A percentile compares a stretch with the other conserved stretches of the same genome.
phyloP scores from a whole-genome alignment of 2,113 vertebrate species.

The Callocephalon fimbriatum region DNA sequence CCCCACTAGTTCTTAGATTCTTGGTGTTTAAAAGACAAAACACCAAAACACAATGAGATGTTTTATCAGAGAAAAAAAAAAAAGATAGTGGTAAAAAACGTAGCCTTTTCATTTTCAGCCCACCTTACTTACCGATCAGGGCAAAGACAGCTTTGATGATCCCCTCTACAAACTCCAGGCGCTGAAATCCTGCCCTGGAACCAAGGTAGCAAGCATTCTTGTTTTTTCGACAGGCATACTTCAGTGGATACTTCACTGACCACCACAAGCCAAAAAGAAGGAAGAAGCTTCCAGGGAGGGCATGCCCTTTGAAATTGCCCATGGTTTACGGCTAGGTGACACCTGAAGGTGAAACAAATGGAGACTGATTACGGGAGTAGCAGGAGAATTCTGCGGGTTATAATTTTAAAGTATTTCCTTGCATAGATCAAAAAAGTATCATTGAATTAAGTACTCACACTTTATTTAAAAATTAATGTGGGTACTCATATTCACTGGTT shows the following conservation, averaged over 20 bases:
- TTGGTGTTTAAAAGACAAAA: not conserved
- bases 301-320: slow-evolving; percentile 95
- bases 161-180: slow-evolving; percentile 88
- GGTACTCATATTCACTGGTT: not conserved
- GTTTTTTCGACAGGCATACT: slow-evolving; percentile 85
- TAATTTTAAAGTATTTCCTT: not conserved
- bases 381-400: not conserved
- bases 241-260: slow-evolving; percentile 86
- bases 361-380: not conserved
- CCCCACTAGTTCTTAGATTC: not conserved
- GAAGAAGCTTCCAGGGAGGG: slow-evolving; percentile 91
- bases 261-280: slow-evolving; percentile 92
- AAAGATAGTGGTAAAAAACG: not conserved
- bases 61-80: not conserved
- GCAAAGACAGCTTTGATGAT: slow-evolving; percentile 81
- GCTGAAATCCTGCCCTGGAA: slow-evolving; percentile 83
- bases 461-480: not conserved
- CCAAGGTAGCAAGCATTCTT: slow-evolving; percentile 84
- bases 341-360: slow-evolving; percentile 16
- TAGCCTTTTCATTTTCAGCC: not conserved
- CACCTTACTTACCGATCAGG: slow-evolving; percentile 81
- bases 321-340: slow-evolving; percentile 66
- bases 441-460: not conserved
- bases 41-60: not conserved
- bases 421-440: not conserved